phyloP scores from a whole-genome alignment of 2,113 vertebrate species.

The Rostratula benghalensis region DNA sequence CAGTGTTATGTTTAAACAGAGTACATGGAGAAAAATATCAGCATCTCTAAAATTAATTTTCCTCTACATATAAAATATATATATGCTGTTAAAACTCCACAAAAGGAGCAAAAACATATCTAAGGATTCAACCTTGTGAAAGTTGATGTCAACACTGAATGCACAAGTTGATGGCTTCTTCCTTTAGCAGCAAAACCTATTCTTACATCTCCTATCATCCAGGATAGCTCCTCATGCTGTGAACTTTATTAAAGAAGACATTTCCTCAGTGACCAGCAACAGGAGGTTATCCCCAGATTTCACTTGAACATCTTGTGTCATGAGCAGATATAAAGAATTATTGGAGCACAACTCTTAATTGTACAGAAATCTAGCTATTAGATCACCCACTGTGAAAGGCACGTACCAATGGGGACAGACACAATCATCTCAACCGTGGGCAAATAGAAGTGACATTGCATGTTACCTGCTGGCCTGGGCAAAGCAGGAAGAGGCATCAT shows the following conservation, averaged over 20 bases:
- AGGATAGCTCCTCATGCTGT: background rate
- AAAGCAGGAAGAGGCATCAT: background rate
- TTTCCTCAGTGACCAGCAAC: background rate
- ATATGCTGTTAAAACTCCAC: constrained; percentile 51
- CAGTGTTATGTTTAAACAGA: background rate
- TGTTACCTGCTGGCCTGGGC: background rate
- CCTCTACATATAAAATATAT: background rate
- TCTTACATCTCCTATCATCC: background rate
- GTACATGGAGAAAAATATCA: background rate
- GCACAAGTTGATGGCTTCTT: constrained; percentile 70
- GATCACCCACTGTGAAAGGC: constrained; percentile 29
- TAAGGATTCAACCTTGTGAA: constrained; percentile 48
- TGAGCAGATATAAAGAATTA: background rate
- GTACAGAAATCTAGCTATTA: background rate
- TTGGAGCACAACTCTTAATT: background rate
- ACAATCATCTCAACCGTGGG: background rate
- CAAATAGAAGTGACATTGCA: fast-evolving
- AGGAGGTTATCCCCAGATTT: constrained; percentile 5
- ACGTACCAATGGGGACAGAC: background rate
- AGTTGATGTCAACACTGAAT: background rate
- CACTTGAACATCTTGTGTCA: background rate
- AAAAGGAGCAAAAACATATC: constrained; percentile 61
- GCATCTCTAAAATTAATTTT: constrained; percentile 18
- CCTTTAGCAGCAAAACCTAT: constrained; percentile 60
- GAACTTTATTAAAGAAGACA: background rate